Percentiles rank a stretch among this genome's conserved stretches.
These are phyloP conservation scores for Lithosia quadra DNA, from an alignment of 2,888 invertebrate species.

Conservation along the genomic window DNA sequence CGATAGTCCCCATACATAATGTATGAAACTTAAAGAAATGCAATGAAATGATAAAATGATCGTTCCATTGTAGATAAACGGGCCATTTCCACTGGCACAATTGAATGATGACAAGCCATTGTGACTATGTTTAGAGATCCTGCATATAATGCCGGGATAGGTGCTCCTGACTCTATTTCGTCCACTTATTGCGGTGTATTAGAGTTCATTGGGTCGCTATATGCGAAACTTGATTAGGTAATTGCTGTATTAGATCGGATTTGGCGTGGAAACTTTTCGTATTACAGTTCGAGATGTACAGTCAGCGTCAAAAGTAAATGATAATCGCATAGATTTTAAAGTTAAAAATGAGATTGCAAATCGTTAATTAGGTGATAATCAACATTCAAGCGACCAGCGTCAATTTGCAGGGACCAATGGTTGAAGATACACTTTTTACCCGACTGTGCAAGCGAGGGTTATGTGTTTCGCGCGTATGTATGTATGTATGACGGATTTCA, in stretches of 20 bases:
- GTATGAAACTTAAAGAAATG: constrained; percentile 84
- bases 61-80: constrained; percentile 80
- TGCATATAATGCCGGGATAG: constrained; percentile 79
- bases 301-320: too few species aligned
- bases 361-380: too few species aligned
- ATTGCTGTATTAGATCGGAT: constrained; percentile 58
- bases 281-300: neutral
- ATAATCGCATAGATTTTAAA: too few species aligned
- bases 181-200: constrained; percentile 77
- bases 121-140: constrained; percentile 87
- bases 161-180: constrained; percentile 68
- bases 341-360: too few species aligned
- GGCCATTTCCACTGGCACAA: constrained; percentile 81
- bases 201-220: constrained; percentile 78
- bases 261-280: constrained; percentile 62
- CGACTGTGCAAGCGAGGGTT: too few species aligned
- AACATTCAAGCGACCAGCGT: too few species aligned
- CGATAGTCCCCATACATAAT: constrained; percentile 68
- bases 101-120: constrained; percentile 84
- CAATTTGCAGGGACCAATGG: too few species aligned
- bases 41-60: constrained; percentile 73
- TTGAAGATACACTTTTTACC: too few species aligned
- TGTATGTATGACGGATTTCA: too few species aligned
- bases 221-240: constrained; percentile 68
- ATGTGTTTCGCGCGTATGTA: too few species aligned